These are phyloP conservation scores for Nephrotoma appendiculata DNA, from an alignment of 2,888 invertebrate species.

Conservation along the genomic window DNA sequence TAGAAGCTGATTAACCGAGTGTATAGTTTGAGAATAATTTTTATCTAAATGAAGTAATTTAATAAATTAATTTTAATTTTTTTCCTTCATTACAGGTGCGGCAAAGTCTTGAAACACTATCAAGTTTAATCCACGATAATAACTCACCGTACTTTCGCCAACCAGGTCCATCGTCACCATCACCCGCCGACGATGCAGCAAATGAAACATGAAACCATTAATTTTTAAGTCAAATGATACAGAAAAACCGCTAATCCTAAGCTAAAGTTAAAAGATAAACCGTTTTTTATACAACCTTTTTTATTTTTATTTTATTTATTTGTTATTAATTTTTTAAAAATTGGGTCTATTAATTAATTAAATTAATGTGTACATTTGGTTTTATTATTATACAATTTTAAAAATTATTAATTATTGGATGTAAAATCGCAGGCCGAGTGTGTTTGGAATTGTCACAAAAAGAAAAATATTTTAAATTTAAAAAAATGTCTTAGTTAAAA, in stretches of 20 bases:
- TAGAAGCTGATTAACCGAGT: no score
- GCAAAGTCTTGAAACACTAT: constrained; percentile 64
- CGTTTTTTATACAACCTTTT: background rate
- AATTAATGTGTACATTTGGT: background rate
- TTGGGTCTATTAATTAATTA: background rate
- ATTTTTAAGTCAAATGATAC: background rate
- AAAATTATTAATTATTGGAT: background rate
- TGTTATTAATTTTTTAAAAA: background rate
- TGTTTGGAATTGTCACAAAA: background rate
- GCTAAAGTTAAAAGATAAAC: background rate
- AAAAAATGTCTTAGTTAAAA: background rate
- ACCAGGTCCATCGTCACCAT: background rate
- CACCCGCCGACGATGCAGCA: background rate
- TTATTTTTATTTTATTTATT: background rate
- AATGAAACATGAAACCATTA: background rate
- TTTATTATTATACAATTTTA: background rate
- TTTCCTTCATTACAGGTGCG: constrained; percentile 45
- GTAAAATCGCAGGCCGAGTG: background rate
- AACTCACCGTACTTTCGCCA: constrained; percentile 12
- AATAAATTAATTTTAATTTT: constrained; percentile 12
- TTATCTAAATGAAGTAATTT: background rate
- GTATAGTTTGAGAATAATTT: no score
- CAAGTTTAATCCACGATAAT: constrained; percentile 44
- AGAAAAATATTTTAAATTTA: background rate
- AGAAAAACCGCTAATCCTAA: background rate